Conservation (phyloP, 2,797 vertebrate genomes). For the Acrossocheilus wenchowensis region DNA sequence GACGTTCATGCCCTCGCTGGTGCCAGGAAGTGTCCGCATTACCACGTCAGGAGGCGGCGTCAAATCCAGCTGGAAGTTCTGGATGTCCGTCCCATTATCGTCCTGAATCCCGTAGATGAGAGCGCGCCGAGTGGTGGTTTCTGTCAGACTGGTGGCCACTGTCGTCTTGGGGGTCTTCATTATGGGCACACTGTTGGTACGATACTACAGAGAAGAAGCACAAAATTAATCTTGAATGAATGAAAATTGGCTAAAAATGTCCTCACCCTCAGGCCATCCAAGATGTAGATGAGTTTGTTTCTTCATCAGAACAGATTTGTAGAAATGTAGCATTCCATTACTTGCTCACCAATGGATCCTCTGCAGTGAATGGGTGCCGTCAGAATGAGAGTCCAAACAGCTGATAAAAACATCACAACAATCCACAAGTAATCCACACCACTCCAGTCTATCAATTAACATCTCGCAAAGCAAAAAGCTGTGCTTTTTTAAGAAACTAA, state of each 20-base stretch:
- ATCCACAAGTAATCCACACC: neutral
- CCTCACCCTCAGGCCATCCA: too few species aligned
- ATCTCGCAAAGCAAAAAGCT: neutral
- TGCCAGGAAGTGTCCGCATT: conserved; percentile 88
- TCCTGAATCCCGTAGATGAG: conserved; percentile 92
- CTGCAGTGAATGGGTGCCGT: neutral
- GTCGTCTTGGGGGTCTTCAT: conserved; percentile 79
- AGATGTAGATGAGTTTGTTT: neutral
- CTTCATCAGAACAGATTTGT: neutral
- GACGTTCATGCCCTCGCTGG: conserved; percentile 96
- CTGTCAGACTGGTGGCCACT: conserved; percentile 67
- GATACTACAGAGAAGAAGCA: conserved; percentile 81
- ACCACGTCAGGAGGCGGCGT: conserved; percentile 91
- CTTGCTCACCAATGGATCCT: neutral
- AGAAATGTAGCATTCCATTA: neutral
- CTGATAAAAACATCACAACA: neutral
- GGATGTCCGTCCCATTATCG: conserved; percentile 88
- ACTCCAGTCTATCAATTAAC: neutral
- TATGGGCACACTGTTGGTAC: conserved; percentile 86
- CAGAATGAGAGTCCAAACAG: neutral
- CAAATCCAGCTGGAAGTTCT: conserved; percentile 93
- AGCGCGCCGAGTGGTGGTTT: conserved; percentile 78
- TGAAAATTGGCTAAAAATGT: neutral
- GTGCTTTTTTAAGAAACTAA: neutral
- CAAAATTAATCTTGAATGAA: neutral